Evolutionary conservation across 2,797 vertebrate species (phyloP), one percentile per base, ranked within the genome.

Genomic region (Anguilla marmorata): DNA sequence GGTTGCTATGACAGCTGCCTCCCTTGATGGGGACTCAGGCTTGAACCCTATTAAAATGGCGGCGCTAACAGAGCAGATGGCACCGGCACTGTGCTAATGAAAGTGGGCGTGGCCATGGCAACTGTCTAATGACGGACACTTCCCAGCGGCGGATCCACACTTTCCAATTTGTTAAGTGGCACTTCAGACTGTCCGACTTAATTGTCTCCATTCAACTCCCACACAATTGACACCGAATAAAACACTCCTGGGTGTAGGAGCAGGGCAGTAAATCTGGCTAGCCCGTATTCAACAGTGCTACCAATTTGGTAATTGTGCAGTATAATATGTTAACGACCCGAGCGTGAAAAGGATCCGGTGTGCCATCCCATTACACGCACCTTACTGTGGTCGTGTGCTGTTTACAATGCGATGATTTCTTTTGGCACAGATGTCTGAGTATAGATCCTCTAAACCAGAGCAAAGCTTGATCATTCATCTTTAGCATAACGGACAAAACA

Each of bases 131-230:
- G 95, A 96, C 94, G 93, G 92, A 92, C 85, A 91, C 91, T 92
- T 91, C 91, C 91, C 94, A 95, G 94, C 94, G 90, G 92, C 90
- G 92, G 95, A 96, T 96, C 94, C 94, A 93, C 95, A 95, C 91
- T 90, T 93, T 92, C 93, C 95, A 96, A 96, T 96, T 97, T 96
- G 96, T 95, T 96, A 95, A 96, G 96, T 95, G 96, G 90, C 94
- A 94, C 94, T 94, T 95, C 91, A 91, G 92, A 90, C 92, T 93
- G 93, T 94, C 93, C 93, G 92, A 96, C 95, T 96, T 94, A 96
- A 96, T 96, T 93, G 94, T 91, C 33, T 92, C 88, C 91, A 91
- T 95, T 95, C 92, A 92, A 90, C 87, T 92, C 87, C 92, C 91
- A 96, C 95, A 95, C 91, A 94, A 94, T 92, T 90, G 92, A 94